Evolutionary conservation across 2,797 vertebrate genomes (phyloP).

Genomic region (Pteropus rufus): DNA sequence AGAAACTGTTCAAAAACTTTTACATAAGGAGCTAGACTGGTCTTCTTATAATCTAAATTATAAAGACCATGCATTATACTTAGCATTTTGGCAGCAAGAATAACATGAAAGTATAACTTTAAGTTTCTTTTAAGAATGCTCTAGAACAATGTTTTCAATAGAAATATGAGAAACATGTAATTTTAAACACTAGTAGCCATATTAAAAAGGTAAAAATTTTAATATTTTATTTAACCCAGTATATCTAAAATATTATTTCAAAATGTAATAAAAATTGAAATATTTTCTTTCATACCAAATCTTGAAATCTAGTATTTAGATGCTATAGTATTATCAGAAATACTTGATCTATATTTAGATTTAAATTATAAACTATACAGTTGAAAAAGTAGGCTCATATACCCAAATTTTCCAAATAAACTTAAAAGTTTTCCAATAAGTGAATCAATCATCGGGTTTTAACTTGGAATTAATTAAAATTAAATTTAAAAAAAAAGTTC

Average conservation of each 20-base stretch:
- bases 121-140: not conserved
- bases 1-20: conserved; percentile 92
- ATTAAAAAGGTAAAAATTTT: conserved; percentile 21
- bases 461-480: not conserved
- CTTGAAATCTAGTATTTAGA: not conserved
- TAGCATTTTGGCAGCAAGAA: conserved; percentile 38
- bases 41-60: conserved; percentile 92
- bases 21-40: conserved; percentile 92
- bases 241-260: conserved; percentile 29
- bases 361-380: not conserved
- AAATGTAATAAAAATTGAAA: not conserved
- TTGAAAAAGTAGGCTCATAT: conserved; percentile 8
- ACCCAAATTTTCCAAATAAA: not conserved
- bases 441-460: not conserved
- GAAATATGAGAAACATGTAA: not conserved
- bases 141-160: not conserved
- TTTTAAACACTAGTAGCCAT: conserved; percentile 2
- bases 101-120: conserved; percentile 7
- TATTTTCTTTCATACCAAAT: not conserved
- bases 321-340: conserved; percentile 7
- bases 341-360: not conserved
- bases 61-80: not conserved
- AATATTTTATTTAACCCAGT: not conserved
- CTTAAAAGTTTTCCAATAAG: not conserved
- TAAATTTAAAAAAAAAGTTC: not conserved